These are phyloP conservation scores for Psittacula cyanocephala DNA, from an alignment of 2,113 vertebrate genomes.

Conservation along the genomic window DNA sequence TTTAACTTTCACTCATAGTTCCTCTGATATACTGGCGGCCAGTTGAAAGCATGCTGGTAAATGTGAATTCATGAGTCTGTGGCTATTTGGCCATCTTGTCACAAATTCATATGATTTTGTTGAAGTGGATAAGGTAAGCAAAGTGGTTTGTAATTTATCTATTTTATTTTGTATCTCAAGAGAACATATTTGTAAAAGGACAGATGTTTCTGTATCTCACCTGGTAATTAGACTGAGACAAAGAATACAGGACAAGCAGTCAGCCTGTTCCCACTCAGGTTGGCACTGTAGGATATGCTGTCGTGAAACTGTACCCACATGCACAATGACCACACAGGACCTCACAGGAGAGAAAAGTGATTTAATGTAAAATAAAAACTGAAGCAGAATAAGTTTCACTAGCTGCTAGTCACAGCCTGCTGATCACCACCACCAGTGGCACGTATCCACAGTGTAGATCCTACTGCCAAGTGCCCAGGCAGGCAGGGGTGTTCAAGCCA, in stretches of 20 bases:
- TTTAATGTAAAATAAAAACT: not conserved
- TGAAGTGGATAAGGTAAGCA: not conserved
- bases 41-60: not conserved
- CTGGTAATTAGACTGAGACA: not conserved
- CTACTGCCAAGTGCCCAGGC: not conserved
- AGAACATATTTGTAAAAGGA: not conserved
- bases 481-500: fast-evolving
- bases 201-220: not conserved
- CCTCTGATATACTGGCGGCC: not conserved
- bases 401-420: not conserved
- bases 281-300: not conserved
- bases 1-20: not conserved
- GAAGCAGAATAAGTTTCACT: not conserved
- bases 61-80: not conserved
- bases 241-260: not conserved
- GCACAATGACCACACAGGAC: fast-evolving
- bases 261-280: not conserved
- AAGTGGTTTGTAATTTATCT: not conserved
- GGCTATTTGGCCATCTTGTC: not conserved
- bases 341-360: not conserved
- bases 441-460: fast-evolving
- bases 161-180: not conserved
- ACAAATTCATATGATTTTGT: not conserved
- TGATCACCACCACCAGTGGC: not conserved
- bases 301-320: too few relatives aligned